Conservation (phyloP, 2,888 invertebrate genomes). For the Sphinx pinastri region DNA sequence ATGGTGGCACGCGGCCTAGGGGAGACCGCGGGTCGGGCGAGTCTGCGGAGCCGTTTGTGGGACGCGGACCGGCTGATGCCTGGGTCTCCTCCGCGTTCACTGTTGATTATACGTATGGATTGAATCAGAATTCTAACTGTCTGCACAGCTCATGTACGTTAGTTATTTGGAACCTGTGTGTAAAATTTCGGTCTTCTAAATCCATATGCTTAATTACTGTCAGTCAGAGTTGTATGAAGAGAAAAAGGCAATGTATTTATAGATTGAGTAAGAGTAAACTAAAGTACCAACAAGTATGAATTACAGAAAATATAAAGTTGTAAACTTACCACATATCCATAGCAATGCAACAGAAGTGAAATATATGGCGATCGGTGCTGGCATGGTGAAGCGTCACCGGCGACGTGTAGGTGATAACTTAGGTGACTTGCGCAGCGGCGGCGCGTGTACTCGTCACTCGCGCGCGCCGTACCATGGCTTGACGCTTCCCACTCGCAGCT, state of each 20-base stretch:
- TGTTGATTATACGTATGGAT: slow-evolving; percentile 32
- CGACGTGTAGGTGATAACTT: slow-evolving; percentile 41
- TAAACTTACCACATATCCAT: slow-evolving; percentile 63
- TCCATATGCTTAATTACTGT: no score
- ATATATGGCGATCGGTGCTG: slow-evolving; percentile 55
- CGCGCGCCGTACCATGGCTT: slow-evolving; percentile 57
- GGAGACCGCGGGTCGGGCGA: slow-evolving; percentile 69
- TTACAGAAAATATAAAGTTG: no score
- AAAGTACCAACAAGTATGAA: no score
- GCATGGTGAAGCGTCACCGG: slow-evolving; percentile 55
- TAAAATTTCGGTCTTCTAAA: no score
- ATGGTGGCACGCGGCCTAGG: slow-evolving; percentile 74
- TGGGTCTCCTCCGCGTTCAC: slow-evolving; percentile 58
- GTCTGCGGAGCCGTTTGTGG: slow-evolving; percentile 63
- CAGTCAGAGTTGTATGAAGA: no score
- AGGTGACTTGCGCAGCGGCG: slow-evolving; percentile 64
- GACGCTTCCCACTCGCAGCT: slow-evolving; percentile 1
- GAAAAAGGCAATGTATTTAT: no score
- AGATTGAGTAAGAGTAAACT: no score
- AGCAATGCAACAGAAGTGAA: slow-evolving; percentile 52
- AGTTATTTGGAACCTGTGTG: no score
- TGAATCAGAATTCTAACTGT: no score
- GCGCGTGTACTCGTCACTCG: slow-evolving; percentile 49
- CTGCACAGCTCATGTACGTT: no score
- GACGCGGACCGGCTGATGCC: slow-evolving; percentile 48